Percentiles rank a stretch among this genome's conserved stretches.
Conservation (phyloP, 2,113 vertebrate genomes). For the Stigmatopora argus region DNA sequence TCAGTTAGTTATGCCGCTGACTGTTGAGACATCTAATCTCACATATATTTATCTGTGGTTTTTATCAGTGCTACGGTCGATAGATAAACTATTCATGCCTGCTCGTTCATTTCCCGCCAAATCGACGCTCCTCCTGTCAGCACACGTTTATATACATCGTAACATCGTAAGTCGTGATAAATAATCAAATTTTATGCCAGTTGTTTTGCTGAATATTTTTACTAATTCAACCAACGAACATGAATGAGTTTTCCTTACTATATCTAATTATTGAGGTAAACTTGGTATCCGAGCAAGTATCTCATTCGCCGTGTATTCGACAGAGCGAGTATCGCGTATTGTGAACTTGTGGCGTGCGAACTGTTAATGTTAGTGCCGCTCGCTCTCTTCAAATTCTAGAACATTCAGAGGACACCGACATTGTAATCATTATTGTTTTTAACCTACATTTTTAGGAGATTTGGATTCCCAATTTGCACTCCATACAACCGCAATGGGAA, state of each 20-base stretch:
- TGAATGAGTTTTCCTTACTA: no score
- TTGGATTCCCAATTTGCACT: not conserved
- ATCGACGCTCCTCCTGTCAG: slow-evolving; percentile 17
- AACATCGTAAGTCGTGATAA: no score
- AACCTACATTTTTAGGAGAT: slow-evolving; percentile 19
- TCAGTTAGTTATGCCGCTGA: no score
- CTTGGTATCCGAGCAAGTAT: no score
- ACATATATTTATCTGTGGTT: not conserved
- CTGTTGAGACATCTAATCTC: no score
- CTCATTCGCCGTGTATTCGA: no score
- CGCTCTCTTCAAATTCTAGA: no score
- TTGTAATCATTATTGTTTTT: not conserved
- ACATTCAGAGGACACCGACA: not conserved
- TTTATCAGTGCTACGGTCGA: not conserved
- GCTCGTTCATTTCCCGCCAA: slow-evolving; percentile 65
- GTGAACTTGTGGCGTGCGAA: not conserved
- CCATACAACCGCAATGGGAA: slow-evolving; percentile 77
- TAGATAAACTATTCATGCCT: slow-evolving; percentile 50
- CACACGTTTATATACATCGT: not conserved
- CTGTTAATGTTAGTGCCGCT: not conserved
- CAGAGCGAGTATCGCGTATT: not conserved
- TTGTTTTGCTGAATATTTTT: no score
- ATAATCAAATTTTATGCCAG: no score
- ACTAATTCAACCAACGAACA: no score
- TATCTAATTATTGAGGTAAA: no score